These are phyloP conservation scores for Rosalia funebris DNA, from an alignment of 2,888 invertebrate genomes.

Conservation along the genomic window DNA sequence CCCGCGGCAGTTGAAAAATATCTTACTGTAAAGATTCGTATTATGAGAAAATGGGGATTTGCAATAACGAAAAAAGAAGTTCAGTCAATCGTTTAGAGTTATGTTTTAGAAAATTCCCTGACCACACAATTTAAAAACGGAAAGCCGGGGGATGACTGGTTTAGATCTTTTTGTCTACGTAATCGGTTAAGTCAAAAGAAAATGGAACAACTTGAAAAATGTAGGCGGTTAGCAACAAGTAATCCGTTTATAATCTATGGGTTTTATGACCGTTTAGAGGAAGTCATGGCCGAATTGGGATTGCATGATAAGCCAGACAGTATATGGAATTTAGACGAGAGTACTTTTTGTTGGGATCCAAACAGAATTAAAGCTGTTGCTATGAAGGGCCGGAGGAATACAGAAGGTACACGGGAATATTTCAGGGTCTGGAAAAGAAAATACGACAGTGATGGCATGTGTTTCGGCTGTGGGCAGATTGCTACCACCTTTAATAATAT, in stretches of 20 bases:
- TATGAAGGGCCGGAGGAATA: slow-evolving; percentile 33
- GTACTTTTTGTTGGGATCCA: slow-evolving; percentile 14
- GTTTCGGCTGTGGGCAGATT: no score
- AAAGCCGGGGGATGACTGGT: slow-evolving; percentile 37
- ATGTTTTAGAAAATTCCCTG: slow-evolving; percentile 31
- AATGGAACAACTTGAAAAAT: slow-evolving; percentile 33
- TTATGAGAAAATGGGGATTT: slow-evolving; percentile 24
- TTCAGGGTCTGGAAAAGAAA: slow-evolving; percentile 28
- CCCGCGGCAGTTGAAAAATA: slow-evolving; percentile 5
- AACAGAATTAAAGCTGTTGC: slow-evolving; percentile 34
- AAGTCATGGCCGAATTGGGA: slow-evolving; percentile 30
- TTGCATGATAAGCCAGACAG: slow-evolving; percentile 33
- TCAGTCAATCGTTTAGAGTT: slow-evolving; percentile 27
- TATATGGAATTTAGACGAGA: slow-evolving; percentile 43
- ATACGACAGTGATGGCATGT: slow-evolving; percentile 21
- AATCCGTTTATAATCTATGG: slow-evolving; percentile 26
- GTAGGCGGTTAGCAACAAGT: slow-evolving; percentile 27
- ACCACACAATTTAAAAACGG: slow-evolving; percentile 29
- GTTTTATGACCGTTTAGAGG: slow-evolving; percentile 19
- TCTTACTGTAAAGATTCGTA: slow-evolving; percentile 6
- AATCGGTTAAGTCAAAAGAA: slow-evolving; percentile 32
- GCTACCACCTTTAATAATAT: slow-evolving; percentile 2
- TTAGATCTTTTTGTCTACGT: slow-evolving; percentile 33
- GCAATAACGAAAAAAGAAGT: slow-evolving; percentile 27
- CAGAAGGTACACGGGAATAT: slow-evolving; percentile 40